A percentile compares a stretch with the other conserved stretches of the same genome.
Conservation (phyloP, 2,113 vertebrate species). For the Chionis minor region DNA sequence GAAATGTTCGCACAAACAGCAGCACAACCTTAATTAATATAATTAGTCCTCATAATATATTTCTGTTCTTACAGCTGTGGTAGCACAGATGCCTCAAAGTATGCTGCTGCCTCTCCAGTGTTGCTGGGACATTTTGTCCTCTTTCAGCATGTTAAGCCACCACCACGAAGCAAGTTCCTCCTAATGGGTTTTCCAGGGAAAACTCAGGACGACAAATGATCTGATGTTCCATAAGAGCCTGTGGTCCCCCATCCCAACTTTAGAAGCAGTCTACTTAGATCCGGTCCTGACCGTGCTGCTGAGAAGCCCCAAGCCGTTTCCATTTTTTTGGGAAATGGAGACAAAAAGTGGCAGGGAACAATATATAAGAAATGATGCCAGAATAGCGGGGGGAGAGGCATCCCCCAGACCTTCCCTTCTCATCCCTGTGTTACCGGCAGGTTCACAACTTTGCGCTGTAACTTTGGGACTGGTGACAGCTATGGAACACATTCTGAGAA, state of each 20-base stretch:
- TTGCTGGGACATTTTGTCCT: background rate
- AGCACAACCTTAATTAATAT: slow-evolving; percentile 44
- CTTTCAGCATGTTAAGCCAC: background rate
- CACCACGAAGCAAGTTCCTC: background rate
- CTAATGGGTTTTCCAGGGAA: background rate
- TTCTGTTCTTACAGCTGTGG: slow-evolving; percentile 47
- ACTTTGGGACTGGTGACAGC: background rate
- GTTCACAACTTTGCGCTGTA: background rate
- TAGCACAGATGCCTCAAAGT: background rate
- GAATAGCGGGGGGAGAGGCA: background rate
- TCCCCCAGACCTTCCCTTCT: background rate
- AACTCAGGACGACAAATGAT: background rate
- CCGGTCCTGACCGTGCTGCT: fast-evolving
- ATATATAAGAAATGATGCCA: background rate
- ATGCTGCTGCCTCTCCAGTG: background rate
- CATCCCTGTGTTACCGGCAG: background rate
- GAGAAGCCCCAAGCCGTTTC: background rate
- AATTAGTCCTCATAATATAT: slow-evolving; percentile 32
- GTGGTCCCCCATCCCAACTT: background rate
- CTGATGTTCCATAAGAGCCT: background rate
- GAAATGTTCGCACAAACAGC: slow-evolving; percentile 5
- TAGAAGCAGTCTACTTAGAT: background rate
- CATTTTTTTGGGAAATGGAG: background rate
- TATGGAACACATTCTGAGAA: background rate
- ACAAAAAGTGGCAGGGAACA: background rate